Conservation (phyloP, 92 coral and sea anemone species). For the Parazoanthus darwini region DNA sequence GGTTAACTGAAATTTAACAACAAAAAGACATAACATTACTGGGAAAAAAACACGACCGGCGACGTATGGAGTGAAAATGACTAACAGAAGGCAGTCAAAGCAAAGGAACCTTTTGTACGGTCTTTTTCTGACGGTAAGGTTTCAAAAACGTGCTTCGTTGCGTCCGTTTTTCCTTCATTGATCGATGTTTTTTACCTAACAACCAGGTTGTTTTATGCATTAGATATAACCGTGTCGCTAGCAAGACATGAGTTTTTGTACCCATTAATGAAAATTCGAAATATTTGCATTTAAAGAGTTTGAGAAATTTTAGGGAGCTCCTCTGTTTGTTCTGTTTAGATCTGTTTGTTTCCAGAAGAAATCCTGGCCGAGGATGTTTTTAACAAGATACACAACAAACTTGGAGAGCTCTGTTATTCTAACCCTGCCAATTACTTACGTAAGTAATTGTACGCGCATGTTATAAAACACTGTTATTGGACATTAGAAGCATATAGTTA, state of each 20-base stretch:
- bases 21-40: not conserved
- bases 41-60: not conserved
- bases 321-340: slow-evolving; percentile 18
- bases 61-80: not conserved
- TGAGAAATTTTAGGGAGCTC: not conserved
- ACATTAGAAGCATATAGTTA: no score
- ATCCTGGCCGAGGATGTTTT: not conserved
- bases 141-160: not conserved
- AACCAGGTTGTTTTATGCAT: not conserved
- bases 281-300: no score
- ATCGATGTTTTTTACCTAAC: no score
- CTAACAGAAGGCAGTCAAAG: not conserved
- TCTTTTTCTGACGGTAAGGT: slow-evolving; percentile 26
- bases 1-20: not conserved
- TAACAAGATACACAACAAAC: slow-evolving; percentile 6
- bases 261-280: no score
- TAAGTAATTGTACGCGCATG: not conserved
- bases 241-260: no score
- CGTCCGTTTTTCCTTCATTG: not conserved
- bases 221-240: no score
- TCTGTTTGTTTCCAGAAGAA: slow-evolving; percentile 25
- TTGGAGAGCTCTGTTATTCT: slow-evolving; percentile 24
- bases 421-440: slow-evolving; percentile 9
- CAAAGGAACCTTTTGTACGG: not conserved
- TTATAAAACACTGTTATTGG: no score